Base-by-base conservation (phyloP, 2,888 invertebrate species). In the Temnothorax rugatulus region DNA sequence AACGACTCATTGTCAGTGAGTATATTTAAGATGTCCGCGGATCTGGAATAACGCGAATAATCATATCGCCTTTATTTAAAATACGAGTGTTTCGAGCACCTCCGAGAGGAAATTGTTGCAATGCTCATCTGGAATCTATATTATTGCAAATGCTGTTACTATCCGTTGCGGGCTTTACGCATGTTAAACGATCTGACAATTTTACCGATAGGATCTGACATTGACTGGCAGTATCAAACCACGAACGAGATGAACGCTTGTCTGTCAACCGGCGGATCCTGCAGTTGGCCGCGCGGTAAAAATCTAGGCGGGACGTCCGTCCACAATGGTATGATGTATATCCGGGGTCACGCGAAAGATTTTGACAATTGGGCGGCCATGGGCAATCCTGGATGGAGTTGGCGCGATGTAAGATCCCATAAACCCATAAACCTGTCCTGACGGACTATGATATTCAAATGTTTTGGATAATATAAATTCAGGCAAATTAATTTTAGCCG, bases 311-410 rank as follows among this genome's bases (percentile, higher is more conserved):
- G 98, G 0, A 96, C 96, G 89, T 96, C 96, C 66, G 97, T 96
- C 0, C 96, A 97, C 76, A 97, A 98, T 92, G 98, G 98, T 0
- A 98, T 98, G 98, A 97, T 97, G 96, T 98, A 98, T 94, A 97
- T 97, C 94, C 95, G 98, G 34, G 98, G 98, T 0, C 97, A 97
- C 89, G 96, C 97, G 0, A 96, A 95, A 1, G 98, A 98, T 95
- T 98, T 97, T 94, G 97, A 98, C 92, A 96, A 96, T 11, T 98
- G 98, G 98, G 97, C 96, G 4, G 95, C 95, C 18, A 96, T 96
- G 85, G 98, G 98, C 0, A 97, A 97, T 54, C 92, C 95, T 0
- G 97, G 97, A n/a, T 98, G 98, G 98, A 95, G 96, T 7, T 98
- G 97, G 96, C 95, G 96, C n/a, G 97, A 97, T 64, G 94, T 93